These are phyloP conservation scores for Stenchaetothrips biformis DNA, from an alignment of 2,888 invertebrate species.

Conservation along the genomic window DNA sequence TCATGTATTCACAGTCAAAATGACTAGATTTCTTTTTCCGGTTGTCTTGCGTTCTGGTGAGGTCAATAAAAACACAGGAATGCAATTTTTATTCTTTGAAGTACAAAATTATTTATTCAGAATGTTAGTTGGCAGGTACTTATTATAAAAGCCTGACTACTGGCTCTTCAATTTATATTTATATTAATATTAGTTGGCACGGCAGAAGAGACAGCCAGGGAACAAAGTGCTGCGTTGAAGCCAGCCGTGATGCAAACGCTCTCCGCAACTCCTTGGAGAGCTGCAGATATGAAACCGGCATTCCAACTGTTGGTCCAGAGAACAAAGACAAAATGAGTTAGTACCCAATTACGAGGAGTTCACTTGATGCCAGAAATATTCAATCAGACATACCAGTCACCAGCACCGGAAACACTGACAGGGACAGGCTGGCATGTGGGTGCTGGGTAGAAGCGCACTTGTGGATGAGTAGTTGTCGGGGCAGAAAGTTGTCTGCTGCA, in stretches of 20 bases:
- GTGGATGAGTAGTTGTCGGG: background rate
- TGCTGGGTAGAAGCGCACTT: slow-evolving; percentile 32
- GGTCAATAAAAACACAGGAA: too few relatives aligned
- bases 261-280: background rate
- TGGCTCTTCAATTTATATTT: background rate
- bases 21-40: too few relatives aligned
- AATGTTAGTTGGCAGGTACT: too few relatives aligned
- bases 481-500: background rate
- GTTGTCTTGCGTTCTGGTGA: too few relatives aligned
- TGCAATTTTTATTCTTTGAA: too few relatives aligned
- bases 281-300: background rate
- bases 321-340: too few relatives aligned
- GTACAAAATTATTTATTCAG: too few relatives aligned
- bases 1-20: too few relatives aligned
- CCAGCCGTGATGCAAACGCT: background rate
- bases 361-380: background rate
- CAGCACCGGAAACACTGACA: slow-evolving; percentile 36
- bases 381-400: slow-evolving; percentile 35
- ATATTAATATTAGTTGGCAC: background rate
- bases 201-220: background rate
- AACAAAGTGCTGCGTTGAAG: background rate
- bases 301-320: background rate
- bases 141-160: too few relatives aligned
- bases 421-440: background rate
- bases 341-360: too few relatives aligned